Conservation (phyloP, 2,888 invertebrate genomes). For the Rhopalosiphum nymphaeae region DNA sequence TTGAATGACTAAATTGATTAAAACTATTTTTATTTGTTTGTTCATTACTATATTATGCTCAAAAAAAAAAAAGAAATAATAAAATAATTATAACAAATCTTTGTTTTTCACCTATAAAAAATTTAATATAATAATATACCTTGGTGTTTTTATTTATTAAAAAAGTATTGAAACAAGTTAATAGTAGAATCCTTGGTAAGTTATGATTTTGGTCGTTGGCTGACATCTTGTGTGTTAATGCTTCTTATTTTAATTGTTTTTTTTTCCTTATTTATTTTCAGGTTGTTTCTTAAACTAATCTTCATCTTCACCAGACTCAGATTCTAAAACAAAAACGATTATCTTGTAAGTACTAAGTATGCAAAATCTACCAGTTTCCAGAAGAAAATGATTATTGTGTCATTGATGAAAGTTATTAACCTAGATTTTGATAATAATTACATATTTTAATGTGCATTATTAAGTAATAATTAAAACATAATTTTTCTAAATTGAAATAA, state of each 20-base stretch:
- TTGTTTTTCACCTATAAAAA: constrained; percentile 60
- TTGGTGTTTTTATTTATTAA: constrained; percentile 60
- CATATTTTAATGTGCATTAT: background rate
- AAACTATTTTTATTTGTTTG: constrained; percentile 60
- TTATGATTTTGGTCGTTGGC: constrained; percentile 54
- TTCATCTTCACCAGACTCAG: constrained; percentile 75
- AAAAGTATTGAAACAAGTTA: constrained; percentile 41
- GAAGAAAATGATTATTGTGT: background rate
- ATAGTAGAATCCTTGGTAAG: constrained; percentile 32
- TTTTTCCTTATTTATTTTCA: constrained; percentile 21
- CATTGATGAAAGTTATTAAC: background rate
- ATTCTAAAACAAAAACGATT: constrained; percentile 70
- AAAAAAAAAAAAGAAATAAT: constrained; percentile 24
- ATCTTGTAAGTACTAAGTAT: background rate
- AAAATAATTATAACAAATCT: constrained; percentile 41
- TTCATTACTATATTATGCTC: constrained; percentile 62
- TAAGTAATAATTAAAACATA: background rate
- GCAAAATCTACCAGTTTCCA: background rate
- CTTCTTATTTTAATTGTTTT: constrained; percentile 19
- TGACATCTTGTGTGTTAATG: constrained; percentile 54
- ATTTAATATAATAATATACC: constrained; percentile 43
- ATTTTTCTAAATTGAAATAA: background rate
- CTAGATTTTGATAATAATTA: background rate
- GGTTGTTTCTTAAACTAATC: constrained; percentile 69
- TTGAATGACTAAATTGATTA: constrained; percentile 52